phyloP scores from a whole-genome alignment of 2,797 vertebrate species.

The Enteromius fasciolatus region DNA sequence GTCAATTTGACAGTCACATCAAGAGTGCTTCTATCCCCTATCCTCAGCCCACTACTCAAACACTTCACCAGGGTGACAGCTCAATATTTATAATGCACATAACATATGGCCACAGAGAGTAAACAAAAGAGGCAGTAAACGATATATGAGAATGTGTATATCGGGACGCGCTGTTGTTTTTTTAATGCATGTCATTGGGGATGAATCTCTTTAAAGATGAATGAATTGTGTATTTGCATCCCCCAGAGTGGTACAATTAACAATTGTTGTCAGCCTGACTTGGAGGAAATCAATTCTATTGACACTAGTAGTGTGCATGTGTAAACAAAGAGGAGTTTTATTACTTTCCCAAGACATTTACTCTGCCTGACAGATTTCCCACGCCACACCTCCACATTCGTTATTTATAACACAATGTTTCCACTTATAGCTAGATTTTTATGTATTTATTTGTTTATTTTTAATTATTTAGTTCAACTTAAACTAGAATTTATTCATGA shows the following conservation, averaged over 20 bases:
- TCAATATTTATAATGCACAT: conserved; percentile 42
- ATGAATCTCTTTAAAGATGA: conserved; percentile 30
- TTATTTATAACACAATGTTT: not conserved
- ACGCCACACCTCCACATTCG: not conserved
- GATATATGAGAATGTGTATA: conserved; percentile 26
- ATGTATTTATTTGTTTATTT: not conserved
- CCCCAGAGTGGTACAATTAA: conserved; percentile 14
- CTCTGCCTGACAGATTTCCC: not conserved
- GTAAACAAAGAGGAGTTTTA: conserved; percentile 18
- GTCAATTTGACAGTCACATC: conserved; percentile 17
- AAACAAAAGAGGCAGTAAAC: conserved; percentile 38
- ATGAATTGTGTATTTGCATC: conserved; percentile 24
- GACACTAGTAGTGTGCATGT: conserved; percentile 3
- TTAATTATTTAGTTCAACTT: not conserved
- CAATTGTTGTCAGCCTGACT: conserved; percentile 4
- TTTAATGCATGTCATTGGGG: conserved; percentile 8
- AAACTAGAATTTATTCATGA: not conserved
- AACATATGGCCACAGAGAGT: conserved; percentile 41
- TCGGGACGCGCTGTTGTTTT: conserved; percentile 1
- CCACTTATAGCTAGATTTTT: not conserved
- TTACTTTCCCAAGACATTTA: conserved; percentile 6
- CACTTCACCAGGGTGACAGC: conserved; percentile 12
- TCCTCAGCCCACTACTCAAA: conserved; percentile 1
- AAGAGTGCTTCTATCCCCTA: not conserved
- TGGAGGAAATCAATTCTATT: conserved; percentile 18